A percentile compares a stretch with the other conserved stretches of the same genome.
Evolutionary conservation across 30 jellyfish, hydroid and myxozoan genomes (phyloP).

Genomic region (Aurelia aurita): DNA sequence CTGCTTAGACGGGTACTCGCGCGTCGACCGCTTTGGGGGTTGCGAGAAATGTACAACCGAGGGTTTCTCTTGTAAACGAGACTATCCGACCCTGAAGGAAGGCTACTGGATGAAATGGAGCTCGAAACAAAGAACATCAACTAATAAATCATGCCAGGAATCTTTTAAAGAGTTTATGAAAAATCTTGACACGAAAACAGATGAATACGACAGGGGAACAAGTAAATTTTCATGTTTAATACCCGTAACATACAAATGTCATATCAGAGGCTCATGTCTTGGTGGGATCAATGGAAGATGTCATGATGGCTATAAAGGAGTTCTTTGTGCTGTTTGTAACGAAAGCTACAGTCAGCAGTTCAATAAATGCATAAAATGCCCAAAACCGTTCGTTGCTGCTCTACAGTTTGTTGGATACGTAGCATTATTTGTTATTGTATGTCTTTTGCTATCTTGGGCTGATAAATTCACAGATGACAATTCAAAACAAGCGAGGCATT

Average conservation of each 20-base stretch:
- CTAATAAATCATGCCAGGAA: slow-evolving; percentile 2
- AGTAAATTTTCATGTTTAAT: background rate
- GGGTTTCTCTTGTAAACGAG: slow-evolving; percentile 38
- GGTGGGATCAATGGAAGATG: slow-evolving; percentile 63
- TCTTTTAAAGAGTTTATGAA: slow-evolving; percentile 27
- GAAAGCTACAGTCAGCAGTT: slow-evolving; percentile 22
- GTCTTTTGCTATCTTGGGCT: slow-evolving; percentile 49
- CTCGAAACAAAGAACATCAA: background rate
- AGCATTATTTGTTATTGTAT: slow-evolving; percentile 22
- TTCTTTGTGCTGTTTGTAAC: slow-evolving; percentile 59
- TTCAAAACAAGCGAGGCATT: background rate
- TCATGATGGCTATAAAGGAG: slow-evolving; percentile 49
- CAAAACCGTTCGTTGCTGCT: slow-evolving; percentile 13
- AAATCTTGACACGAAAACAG: slow-evolving; percentile 26
- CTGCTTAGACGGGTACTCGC: slow-evolving; percentile 32
- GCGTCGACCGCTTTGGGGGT: too few species aligned
- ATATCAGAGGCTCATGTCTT: slow-evolving; percentile 46
- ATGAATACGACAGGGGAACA: slow-evolving; percentile 15
- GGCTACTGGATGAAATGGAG: slow-evolving; percentile 67
- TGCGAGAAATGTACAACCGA: slow-evolving; percentile 26
- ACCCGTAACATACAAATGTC: slow-evolving; percentile 56
- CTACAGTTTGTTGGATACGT: slow-evolving; percentile 33
- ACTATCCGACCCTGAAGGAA: background rate
- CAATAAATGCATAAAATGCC: slow-evolving; percentile 54
- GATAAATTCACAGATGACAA: slow-evolving; percentile 23